Base-by-base conservation (phyloP, 1,140 invertebrate species). In the Drosophila arawakana region DNA sequence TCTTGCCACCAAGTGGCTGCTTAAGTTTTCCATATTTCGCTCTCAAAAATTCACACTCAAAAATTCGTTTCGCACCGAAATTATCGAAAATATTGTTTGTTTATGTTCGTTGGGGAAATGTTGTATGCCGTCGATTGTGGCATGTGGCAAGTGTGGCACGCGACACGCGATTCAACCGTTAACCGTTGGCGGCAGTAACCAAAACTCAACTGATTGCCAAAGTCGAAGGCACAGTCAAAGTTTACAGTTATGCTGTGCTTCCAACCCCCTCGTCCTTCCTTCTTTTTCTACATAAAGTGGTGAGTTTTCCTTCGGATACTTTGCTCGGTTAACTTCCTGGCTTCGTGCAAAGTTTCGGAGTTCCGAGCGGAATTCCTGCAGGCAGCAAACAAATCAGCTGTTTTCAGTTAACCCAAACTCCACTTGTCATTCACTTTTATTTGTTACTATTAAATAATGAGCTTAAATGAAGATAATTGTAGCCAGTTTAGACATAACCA, bases 161-260 rank as follows among this genome's bases (percentile, higher is more conserved):
- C 73, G 68, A 47, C 63, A 41, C 63, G 65, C 43, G 52, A 13
- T 54, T 46, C n/a, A 65, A 62, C 34, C 61, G 74, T 68, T 65
- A 79, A 89, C 84, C 84, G 85, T 84, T 89, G 74, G 78, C 84
- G 81, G 75, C 81, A 81, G 77, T 84, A 81, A 84, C 80, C 84
- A 89, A 89, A 89, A 89, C 84, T 89, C 84, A 89, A 89, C 85
- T 89, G 85, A 89, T 81, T 30, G 61, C 18, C 59, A 39, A 35
- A 72, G 39, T 25, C 35, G 11, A 34, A 61, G 66, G 46, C 52
- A 46, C 52, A 35, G 54, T 61, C 55, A 69, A 71, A 47, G 68
- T 63, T 61, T 62, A 76, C 59, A 76, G 79, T 34, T 77, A 65
- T 63, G 74, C 57, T 59, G 44, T 47, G 7, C 4, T 13, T 43